These are phyloP conservation scores for Upupa epops DNA, from an alignment of 2,113 vertebrate genomes.

Conservation along the genomic window DNA sequence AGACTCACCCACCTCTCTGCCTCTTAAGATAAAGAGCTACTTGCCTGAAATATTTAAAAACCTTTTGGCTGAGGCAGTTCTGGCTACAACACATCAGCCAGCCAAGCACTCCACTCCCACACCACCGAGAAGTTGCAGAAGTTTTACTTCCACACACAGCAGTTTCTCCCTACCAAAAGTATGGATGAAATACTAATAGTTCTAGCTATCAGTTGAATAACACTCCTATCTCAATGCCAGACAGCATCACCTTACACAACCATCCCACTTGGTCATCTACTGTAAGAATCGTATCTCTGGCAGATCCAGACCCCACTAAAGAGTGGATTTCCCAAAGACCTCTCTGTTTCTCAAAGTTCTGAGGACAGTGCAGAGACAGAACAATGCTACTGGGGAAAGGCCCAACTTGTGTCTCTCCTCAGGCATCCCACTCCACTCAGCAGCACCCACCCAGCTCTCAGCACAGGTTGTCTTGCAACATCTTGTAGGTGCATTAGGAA, in stretches of 20 bases:
- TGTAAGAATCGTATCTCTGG: background rate
- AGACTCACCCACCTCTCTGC: background rate
- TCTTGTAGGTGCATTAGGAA: background rate
- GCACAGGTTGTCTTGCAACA: accelerated
- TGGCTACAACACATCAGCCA: background rate
- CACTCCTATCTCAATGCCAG: background rate
- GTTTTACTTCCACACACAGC: background rate
- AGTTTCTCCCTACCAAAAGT: background rate
- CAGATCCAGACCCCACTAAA: background rate
- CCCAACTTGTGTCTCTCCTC: background rate
- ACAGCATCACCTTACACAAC: background rate
- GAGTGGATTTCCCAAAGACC: background rate
- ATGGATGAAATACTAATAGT: background rate
- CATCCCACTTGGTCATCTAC: background rate
- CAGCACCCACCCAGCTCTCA: background rate
- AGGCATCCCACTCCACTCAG: background rate
- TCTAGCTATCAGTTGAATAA: background rate
- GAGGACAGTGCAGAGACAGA: background rate
- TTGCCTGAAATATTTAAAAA: background rate
- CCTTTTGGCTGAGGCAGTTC: background rate
- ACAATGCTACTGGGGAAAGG: background rate
- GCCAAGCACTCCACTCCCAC: background rate
- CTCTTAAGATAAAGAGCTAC: background rate
- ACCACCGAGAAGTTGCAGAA: background rate
- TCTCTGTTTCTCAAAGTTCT: background rate